Evolutionary conservation across 2,797 vertebrate genomes (phyloP), one percentile per base, ranked within the genome.

Genomic region (Allobates femoralis): DNA sequence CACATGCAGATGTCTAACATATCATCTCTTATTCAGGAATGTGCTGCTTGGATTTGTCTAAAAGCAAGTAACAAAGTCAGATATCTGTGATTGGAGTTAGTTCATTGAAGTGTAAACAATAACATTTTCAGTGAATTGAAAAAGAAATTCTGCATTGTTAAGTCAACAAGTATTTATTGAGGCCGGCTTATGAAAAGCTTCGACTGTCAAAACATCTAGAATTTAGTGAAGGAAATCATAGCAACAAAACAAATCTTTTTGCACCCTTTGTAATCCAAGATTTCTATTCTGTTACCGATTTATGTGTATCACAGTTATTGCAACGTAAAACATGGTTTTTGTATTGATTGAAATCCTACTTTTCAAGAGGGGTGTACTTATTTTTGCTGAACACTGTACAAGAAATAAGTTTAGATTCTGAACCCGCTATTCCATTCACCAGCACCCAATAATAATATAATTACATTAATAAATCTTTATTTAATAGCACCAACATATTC

Each of bases 61-160:
- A 81, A 81, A 67, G 32, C 62, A 69, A 53, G 79, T 32, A 71
- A 37, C 58, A 50, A n/a, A 71, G 80, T 56, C 64, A 71, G 64
- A 34, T 71, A 53, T 73, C 23, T 23, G n/a, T 7, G 21, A 82
- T 73, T 56, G 71, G 21, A 81, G 37, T 41, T 56, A 30, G 66
- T 56, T 23, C 50, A 82, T 71, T 82, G 80, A 82, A 82, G 66
- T 71, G 32, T 71, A 82, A 82, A 82, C 80, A 71, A 82, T 82
- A 82, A 71, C 51, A 18, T 69, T 69, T 37, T 30, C 37, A 56
- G 56, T 53, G 26, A 56, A 82, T 71, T 56, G 80, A 32, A 82
- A 56, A 71, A n/a, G 23, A 56, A 26, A 53, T 81, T 34, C 12
- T 32, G 19, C 28, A 75, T 51, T 28, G 73, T 53, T 75, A n/a